Base-by-base conservation (phyloP, 2,888 invertebrate genomes). In the Lepidochitona cinerea region DNA sequence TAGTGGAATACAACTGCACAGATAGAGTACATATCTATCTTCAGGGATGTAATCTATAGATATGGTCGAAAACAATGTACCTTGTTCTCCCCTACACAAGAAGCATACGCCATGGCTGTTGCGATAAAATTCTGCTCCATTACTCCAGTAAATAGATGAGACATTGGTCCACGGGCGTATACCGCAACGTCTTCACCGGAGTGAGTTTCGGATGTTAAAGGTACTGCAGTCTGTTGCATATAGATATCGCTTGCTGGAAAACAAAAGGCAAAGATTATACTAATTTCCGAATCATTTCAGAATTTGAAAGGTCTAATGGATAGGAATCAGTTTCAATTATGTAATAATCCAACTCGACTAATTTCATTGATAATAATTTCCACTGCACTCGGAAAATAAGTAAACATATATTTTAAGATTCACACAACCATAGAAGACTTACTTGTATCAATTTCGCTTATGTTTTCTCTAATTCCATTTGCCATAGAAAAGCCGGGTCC, bases 71-170 rank as follows among this genome's bases (percentile, higher is more conserved):
- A n/a, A 68, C 82, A 80, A 23, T 81, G 80, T 1, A 74, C 72
- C n/a, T 70, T 75, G 75, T 88, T 83, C 18, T 87, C 88, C 2
- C 96, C 96, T 67, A 97, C 93, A 87, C 94, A 93, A 0, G 96
- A 93, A 0, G 97, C 96, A 90, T 95, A 96, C 0, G 94, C 94
- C 79, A 97, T 94, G 0, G 94, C 96, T 89, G 96, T 94, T 32
- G 95, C 95, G 4, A 97, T 95, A 89, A 95, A 97, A 85, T 95
- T 95, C 89, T 98, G 97, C 87, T 98, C 97, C 88, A 97, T 96
- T 0, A 96, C 94, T 53, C 94, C 94, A 0, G 94, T 93, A 86
- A 96, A 95, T 0, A 96, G 92, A 86, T 96, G 96, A 0, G 95
- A 91, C 94, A 95, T 94, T 0, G 96, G 32, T 94, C 96, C 97